Base-by-base conservation (phyloP, 2,888 invertebrate genomes). In the Nipponacmea schrenckii region DNA sequence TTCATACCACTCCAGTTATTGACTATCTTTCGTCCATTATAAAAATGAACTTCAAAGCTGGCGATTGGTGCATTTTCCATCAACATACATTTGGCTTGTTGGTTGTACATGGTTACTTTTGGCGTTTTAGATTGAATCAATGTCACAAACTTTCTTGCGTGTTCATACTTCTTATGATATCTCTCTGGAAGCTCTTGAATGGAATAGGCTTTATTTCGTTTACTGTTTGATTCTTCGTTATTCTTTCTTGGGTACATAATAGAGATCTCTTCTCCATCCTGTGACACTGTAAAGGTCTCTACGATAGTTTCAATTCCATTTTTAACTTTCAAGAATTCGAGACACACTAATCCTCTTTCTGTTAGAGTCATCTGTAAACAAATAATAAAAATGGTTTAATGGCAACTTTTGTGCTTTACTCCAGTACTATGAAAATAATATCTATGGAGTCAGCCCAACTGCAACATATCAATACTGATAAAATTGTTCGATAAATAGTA, bases 1-100 rank as follows among this genome's bases (percentile, higher is more conserved):
- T 56, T 56, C 56, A 56, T 56, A 24, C 56, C 56, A 56, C 56
- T 56, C 56, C 56, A 56, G 3, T 56, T 56, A 56, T 24, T 56
- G 56, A 56, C 20, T 12, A 56, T 24, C 56, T 56, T 56, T 3
- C 24, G 56, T 24, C 56, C 56, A 24, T 24, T 24, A 56, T 56
- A 56, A 56, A 56, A 56, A 20, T 56, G 56, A 14, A 56, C 24
- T 56, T 56, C 56, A 56, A 56, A 56, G 56, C 24, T 56, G 24
- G 56, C 20, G 24, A 20, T 56, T 24, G 56, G 56, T 2, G 20
- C 2, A 56, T 56, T 56, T 14, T 56, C 56, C 56, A 56, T 56
- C 56, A 56, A 56, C 56, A 56, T 56, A 56, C 56, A 56, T 17
- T 56, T 56, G 20, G 56, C 56, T 56, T 56, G 20, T 10, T 56